Evolutionary conservation across 1,140 invertebrate species (phyloP).

Genomic region (Camponotus vicinus): DNA sequence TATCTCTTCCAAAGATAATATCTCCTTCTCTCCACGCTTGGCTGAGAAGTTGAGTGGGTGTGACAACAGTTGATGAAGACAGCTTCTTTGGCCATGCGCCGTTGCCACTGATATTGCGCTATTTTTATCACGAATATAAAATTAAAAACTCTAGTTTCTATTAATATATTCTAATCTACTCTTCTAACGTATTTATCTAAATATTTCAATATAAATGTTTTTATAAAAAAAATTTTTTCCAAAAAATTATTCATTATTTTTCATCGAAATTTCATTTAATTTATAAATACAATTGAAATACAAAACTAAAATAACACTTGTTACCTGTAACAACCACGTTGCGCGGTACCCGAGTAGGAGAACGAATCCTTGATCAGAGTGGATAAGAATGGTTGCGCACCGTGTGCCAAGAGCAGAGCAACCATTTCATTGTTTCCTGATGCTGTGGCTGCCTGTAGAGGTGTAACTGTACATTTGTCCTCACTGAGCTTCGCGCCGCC

Average conservation of each 20-base stretch:
- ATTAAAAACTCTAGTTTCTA: constrained; percentile 5
- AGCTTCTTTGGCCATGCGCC: constrained; percentile 92
- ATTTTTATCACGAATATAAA: neutral
- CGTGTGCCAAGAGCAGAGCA: constrained; percentile 92
- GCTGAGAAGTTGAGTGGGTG: constrained; percentile 90
- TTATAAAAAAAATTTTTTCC: too few species aligned
- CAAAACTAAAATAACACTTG: neutral
- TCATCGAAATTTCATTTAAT: neutral
- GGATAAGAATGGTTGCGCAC: constrained; percentile 94
- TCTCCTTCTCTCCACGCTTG: constrained; percentile 89
- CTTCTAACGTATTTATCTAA: neutral
- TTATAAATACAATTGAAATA: neutral
- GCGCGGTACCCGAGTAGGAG: constrained; percentile 94
- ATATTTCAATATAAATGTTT: too few species aligned
- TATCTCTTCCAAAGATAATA: constrained; percentile 95
- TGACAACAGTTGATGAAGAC: constrained; percentile 92
- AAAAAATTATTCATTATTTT: neutral
- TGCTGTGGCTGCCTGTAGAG: constrained; percentile 94
- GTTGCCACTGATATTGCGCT: constrained; percentile 95
- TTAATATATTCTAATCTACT: neutral
- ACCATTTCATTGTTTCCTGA: constrained; percentile 94
- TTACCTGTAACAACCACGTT: constrained; percentile 92
- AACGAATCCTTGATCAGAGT: constrained; percentile 93
- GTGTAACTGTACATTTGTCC: constrained; percentile 94
- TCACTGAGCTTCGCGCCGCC: constrained; percentile 93